phyloP scores from a whole-genome alignment of 2,113 vertebrate species.

The Oceanites oceanicus region DNA sequence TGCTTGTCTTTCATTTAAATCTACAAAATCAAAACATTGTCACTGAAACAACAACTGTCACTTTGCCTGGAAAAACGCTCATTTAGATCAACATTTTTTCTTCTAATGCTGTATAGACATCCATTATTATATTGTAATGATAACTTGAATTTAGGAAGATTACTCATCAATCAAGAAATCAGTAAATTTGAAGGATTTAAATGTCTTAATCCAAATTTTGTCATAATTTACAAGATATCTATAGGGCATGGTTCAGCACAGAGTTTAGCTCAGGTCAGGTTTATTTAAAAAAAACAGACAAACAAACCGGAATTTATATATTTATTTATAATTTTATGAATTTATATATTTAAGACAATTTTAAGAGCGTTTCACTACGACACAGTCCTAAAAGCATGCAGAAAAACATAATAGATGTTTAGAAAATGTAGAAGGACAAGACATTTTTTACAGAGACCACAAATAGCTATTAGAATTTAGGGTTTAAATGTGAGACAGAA shows the following conservation, averaged over 20 bases:
- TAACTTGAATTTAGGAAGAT: not conserved
- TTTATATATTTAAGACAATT: not conserved
- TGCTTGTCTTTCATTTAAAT: constrained; percentile 63
- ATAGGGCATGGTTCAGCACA: not conserved
- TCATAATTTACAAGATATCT: not conserved
- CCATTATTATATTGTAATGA: not conserved
- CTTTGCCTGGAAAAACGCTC: not conserved
- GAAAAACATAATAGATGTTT: not conserved
- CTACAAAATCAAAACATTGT: constrained; percentile 63
- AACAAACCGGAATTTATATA: not conserved
- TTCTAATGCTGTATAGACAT: not conserved
- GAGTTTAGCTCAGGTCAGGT: not conserved
- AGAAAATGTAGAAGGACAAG: not conserved
- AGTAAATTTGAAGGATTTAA: not conserved
- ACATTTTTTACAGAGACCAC: not conserved
- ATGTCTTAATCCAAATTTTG: not conserved
- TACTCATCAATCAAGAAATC: not conserved
- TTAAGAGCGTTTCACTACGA: not conserved
- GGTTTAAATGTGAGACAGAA: not conserved
- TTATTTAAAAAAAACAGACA: not conserved
- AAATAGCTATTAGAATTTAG: not conserved
- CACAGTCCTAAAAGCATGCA: not conserved
- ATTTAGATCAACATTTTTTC: not conserved
- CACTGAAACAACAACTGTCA: not conserved
- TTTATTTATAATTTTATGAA: not conserved